phyloP scores from a whole-genome alignment of 2,888 invertebrate genomes.

The Stictocephala bisonia region DNA sequence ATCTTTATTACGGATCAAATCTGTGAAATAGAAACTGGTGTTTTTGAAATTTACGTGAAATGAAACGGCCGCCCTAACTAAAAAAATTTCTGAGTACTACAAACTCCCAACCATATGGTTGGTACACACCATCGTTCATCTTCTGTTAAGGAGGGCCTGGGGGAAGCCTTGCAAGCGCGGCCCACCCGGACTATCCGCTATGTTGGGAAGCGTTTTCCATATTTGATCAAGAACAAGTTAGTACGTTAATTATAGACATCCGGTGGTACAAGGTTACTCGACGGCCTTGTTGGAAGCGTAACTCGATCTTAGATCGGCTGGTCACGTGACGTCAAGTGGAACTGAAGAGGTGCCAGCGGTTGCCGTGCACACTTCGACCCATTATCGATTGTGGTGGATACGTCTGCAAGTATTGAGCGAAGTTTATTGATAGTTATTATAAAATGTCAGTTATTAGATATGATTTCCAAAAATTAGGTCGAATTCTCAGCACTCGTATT shows the following conservation, averaged over 20 bases:
- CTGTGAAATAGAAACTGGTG: too few relatives aligned
- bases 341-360: background rate
- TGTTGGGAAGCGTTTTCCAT: conserved; percentile 28
- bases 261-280: conserved; percentile 32
- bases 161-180: background rate
- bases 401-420: background rate
- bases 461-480: too few relatives aligned
- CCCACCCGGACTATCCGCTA: background rate
- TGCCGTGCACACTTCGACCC: background rate
- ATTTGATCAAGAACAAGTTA: conserved; percentile 35
- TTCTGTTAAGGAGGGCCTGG: too few relatives aligned
- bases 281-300: too few relatives aligned
- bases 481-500: too few relatives aligned
- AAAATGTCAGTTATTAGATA: too few relatives aligned
- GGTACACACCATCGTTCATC: too few relatives aligned
- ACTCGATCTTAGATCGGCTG: conserved; percentile 7
- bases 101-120: too few relatives aligned
- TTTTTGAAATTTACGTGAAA: too few relatives aligned
- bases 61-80: too few relatives aligned
- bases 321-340: background rate
- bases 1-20: too few relatives aligned
- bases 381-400: background rate
- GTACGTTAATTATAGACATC: conserved; percentile 36
- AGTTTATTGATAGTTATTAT: background rate
- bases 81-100: too few relatives aligned